Percentiles rank a stretch among this genome's conserved stretches.
These are phyloP conservation scores for Pilophorus perplexus DNA, from an alignment of 2,888 invertebrate genomes.

Conservation along the genomic window DNA sequence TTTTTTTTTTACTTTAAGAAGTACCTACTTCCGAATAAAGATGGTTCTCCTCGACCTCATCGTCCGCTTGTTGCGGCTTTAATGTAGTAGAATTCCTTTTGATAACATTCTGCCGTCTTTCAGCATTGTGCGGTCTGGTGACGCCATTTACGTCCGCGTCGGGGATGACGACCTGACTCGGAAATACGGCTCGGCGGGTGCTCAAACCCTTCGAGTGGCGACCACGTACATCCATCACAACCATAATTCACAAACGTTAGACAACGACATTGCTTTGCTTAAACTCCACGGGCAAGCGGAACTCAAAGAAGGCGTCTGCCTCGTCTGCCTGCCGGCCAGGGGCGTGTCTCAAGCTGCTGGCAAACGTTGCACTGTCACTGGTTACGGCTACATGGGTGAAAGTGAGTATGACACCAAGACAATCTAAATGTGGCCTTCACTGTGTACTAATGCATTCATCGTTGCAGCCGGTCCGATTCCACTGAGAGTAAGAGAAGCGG, in stretches of 20 bases:
- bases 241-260: conserved; percentile 90
- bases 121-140: conserved; percentile 90
- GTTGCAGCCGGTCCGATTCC: conserved; percentile 83
- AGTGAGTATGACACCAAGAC: conserved; percentile 56
- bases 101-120: no score
- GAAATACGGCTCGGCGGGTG: conserved; percentile 87
- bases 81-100: no score
- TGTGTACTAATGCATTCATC: conserved; percentile 14
- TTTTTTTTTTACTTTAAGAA: no score
- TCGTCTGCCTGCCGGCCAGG: conserved; percentile 84
- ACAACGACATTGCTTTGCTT: conserved; percentile 89
- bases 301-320: conserved; percentile 77
- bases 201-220: conserved; percentile 84
- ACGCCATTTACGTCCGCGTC: conserved; percentile 88
- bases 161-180: conserved; percentile 89
- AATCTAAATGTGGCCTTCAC: background rate
- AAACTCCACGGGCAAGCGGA: conserved; percentile 87
- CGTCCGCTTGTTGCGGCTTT: no score
- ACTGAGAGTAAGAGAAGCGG: conserved; percentile 81
- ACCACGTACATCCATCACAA: conserved; percentile 95
- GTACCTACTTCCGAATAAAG: no score
- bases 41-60: no score
- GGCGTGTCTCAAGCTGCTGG: conserved; percentile 87
- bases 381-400: conserved; percentile 94
- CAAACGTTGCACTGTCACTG: conserved; percentile 87